Conservation (phyloP, 2,113 vertebrate species). For the Caracal caracal region DNA sequence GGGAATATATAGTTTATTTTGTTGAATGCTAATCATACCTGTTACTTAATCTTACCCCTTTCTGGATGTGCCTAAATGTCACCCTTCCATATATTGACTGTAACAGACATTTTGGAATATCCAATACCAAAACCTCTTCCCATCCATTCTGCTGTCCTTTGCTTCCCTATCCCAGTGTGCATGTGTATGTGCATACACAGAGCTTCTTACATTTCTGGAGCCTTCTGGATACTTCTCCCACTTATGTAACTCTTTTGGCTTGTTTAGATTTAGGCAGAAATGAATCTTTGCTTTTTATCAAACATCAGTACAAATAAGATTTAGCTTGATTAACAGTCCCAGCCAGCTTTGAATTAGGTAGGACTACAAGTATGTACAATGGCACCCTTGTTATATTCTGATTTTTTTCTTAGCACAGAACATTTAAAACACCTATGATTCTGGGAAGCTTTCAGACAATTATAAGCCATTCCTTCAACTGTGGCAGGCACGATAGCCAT, state of each 20-base stretch:
- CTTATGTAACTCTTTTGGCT: conserved; percentile 50
- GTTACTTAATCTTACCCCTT: conserved; percentile 31
- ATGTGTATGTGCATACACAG: not conserved
- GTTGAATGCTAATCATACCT: conserved; percentile 3
- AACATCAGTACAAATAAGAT: conserved; percentile 57
- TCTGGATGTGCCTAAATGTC: conserved; percentile 9
- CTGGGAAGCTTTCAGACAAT: conserved; percentile 61
- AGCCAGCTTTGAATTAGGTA: conserved; percentile 57
- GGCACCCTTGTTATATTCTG: conserved; percentile 39
- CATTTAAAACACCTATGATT: conserved; percentile 34
- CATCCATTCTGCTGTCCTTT: not conserved
- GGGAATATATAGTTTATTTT: not conserved
- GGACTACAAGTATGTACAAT: not conserved
- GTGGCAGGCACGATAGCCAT: conserved; percentile 13
- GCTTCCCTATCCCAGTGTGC: not conserved
- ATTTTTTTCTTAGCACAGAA: conserved; percentile 58
- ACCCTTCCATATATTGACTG: not conserved
- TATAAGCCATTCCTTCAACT: conserved; percentile 30
- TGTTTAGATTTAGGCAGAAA: conserved; percentile 61
- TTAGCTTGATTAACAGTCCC: conserved; percentile 33
- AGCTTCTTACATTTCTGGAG: conserved; percentile 34
- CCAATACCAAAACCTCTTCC: not conserved
- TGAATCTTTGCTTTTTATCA: conserved; percentile 66
- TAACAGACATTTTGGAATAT: not conserved
- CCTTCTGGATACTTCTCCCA: conserved; percentile 1